Base-by-base conservation (phyloP, 2,888 invertebrate species). In the Sminthurinus aureus region DNA sequence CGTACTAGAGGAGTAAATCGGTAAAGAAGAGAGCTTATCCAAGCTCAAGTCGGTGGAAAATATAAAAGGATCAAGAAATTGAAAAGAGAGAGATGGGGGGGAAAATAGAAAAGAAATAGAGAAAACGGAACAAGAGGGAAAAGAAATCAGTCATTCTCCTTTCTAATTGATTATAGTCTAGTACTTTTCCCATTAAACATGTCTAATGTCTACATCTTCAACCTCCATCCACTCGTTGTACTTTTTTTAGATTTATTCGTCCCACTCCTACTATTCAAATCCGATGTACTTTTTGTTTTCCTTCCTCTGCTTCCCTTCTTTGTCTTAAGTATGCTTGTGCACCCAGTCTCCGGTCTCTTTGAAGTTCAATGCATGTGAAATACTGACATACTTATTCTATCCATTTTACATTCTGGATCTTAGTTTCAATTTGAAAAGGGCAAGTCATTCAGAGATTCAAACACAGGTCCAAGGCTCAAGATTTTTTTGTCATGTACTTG, bases 141-240 rank as follows among this genome's bases (percentile, higher is more conserved):
- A 69, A 69, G 71, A 71, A 71, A 71, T 71, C 71, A 71, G 22
- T 24, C 71, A 71, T 71, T 24, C 71, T 22, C 71, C 71, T 12
- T 8, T 24, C 71, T 71, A 71, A 71, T 71, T 71, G 71, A 71
- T 71, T 71, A 24, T 26, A 71, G 9, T 66, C 24, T 22, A n/a
- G n/a, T 69, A n/a, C 67, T 11, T 22, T 22, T 22, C 9, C 67
- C 67, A 71, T 26, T 71, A 2, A 24, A 26, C 22, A 6, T 71
- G 24, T 71, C 24, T 66, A n/a, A 20, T 66, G 58, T 69, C 69
- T 22, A 15, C 20, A 22, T 3, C 22, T 20, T 69, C 20, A n/a
- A n/a, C n/a, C 69, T 74, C 9, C 24, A 13, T 38, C 74, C n/a
- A 13, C 22, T 71, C 22, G 71, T 11, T 71, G 11, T n/a, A 13